Evolutionary conservation across 2,888 invertebrate genomes (phyloP).

Genomic region (Drosophila borealis): DNA sequence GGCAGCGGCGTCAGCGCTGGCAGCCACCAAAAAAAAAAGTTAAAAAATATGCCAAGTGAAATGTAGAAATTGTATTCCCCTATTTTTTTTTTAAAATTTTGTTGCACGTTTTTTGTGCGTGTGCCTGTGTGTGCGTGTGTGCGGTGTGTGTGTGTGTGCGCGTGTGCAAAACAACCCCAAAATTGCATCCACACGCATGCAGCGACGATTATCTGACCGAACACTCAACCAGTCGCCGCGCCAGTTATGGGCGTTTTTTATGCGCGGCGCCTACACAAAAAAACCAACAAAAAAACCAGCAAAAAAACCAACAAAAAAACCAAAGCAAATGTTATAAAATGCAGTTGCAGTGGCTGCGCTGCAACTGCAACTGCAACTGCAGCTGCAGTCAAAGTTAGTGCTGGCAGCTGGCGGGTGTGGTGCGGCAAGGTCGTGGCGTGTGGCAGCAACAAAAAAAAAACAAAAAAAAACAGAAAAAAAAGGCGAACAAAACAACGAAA

Average conservation of each 20-base stretch:
- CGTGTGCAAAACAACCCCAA: constrained; percentile 16
- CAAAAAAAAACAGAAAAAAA: constrained; percentile 21
- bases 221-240: constrained; percentile 44
- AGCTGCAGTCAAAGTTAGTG: constrained; percentile 59
- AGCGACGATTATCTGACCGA: constrained; percentile 45
- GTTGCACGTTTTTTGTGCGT: constrained; percentile 64
- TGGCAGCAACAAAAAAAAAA: constrained; percentile 36
- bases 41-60: constrained; percentile 74
- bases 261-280: constrained; percentile 41
- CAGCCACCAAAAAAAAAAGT: constrained; percentile 29
- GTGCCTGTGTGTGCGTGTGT: constrained; percentile 25
- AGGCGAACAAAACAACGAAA: constrained; percentile 74
- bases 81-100: constrained; percentile 74
- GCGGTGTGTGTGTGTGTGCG: constrained; percentile 25
- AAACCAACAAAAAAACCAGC: constrained; percentile 20
- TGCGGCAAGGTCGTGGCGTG: constrained; percentile 72
- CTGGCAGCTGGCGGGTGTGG: constrained; percentile 61
- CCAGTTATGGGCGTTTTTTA: constrained; percentile 78
- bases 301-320: constrained; percentile 15
- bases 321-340: constrained; percentile 38
- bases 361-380: constrained; percentile 26
- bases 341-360: constrained; percentile 27
- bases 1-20: not conserved
- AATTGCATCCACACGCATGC: constrained; percentile 38
- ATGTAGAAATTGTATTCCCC: constrained; percentile 78